These are phyloP conservation scores for Cisticola juncidis DNA, from an alignment of 2,113 vertebrate genomes.

Conservation along the genomic window DNA sequence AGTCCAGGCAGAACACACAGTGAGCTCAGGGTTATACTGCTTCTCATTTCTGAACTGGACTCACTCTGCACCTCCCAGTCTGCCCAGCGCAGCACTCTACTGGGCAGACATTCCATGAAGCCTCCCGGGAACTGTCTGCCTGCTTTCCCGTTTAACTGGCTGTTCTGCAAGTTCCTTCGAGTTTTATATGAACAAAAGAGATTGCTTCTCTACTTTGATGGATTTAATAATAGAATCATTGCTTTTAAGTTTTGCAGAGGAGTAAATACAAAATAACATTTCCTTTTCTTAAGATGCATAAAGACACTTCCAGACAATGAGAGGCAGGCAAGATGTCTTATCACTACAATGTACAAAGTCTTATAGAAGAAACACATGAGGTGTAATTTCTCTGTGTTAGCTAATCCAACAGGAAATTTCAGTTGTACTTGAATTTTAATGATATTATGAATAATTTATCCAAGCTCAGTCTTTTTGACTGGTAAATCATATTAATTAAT, in stretches of 20 bases:
- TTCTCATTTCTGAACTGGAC: not conserved
- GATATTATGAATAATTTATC: slow-evolving; percentile 22
- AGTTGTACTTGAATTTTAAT: slow-evolving; percentile 6
- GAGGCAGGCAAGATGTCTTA: not conserved
- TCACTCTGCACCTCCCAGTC: not conserved
- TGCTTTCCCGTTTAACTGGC: not conserved
- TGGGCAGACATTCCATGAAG: fast-evolving
- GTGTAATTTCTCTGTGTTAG: not conserved
- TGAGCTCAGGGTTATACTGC: not conserved
- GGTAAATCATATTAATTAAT: not conserved
- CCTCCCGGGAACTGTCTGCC: not conserved
- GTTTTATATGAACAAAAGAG: not conserved
- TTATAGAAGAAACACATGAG: not conserved
- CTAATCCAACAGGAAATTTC: not conserved
- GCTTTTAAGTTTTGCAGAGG: not conserved
- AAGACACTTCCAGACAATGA: not conserved
- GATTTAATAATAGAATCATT: not conserved
- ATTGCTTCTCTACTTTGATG: not conserved
- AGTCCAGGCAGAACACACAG: not conserved
- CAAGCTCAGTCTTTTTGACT: slow-evolving; percentile 15
- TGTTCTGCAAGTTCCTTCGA: not conserved
- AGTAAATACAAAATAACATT: not conserved
- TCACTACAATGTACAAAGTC: not conserved
- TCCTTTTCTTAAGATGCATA: not conserved
- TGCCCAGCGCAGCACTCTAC: not conserved